Conservation (phyloP, 2,888 invertebrate genomes). For the Heliconius aoede region DNA sequence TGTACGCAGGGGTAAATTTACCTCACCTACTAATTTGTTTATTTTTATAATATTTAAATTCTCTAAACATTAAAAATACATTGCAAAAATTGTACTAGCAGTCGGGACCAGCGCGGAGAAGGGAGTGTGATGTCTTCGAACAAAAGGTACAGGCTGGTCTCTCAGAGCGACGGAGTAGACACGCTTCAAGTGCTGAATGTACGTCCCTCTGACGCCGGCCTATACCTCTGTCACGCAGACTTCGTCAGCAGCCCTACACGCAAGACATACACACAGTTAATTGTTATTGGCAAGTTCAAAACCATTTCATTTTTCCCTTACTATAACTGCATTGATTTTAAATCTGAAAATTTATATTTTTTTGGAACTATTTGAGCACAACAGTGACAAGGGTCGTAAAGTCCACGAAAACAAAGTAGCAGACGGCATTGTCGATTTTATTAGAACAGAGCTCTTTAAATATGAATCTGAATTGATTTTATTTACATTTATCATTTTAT, state of each 20-base stretch:
- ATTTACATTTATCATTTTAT: not conserved
- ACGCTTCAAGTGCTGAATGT: conserved; percentile 64
- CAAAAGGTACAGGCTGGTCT: conserved; percentile 64
- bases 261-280: conserved; percentile 67
- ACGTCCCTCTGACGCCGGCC: conserved; percentile 65
- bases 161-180: conserved; percentile 58
- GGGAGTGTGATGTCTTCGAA: conserved; percentile 52
- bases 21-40: not conserved
- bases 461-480: not conserved
- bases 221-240: conserved; percentile 72
- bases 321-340: not conserved
- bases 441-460: too few relatives aligned
- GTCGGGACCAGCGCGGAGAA: conserved; percentile 70
- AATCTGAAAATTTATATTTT: too few relatives aligned
- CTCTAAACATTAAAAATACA: conserved; percentile 14
- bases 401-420: too few relatives aligned
- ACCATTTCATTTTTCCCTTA: not conserved
- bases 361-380: too few relatives aligned
- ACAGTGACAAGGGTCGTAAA: too few relatives aligned
- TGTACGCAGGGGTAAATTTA: not conserved
- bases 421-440: too few relatives aligned
- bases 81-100: conserved; percentile 61
- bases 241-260: conserved; percentile 70
- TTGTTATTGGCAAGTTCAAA: conserved; percentile 64
- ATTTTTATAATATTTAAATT: not conserved